A percentile compares a stretch with the other conserved stretches of the same genome.
Evolutionary conservation across 2,113 vertebrate species (phyloP).

Genomic region (Cebidichthys violaceus): DNA sequence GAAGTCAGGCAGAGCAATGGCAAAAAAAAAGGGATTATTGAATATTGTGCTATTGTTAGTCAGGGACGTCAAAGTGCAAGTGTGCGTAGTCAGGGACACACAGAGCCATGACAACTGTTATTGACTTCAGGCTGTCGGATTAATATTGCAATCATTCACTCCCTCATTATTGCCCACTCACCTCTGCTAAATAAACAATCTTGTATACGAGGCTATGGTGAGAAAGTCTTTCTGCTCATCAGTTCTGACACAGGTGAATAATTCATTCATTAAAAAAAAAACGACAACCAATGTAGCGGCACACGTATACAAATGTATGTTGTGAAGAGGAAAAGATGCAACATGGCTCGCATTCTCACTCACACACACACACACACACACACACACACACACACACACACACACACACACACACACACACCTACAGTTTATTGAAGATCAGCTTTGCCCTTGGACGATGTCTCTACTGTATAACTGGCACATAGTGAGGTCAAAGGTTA

Average conservation of each 20-base stretch:
- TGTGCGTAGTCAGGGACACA: slow-evolving; percentile 57
- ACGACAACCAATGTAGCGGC: not conserved
- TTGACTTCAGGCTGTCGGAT: slow-evolving; percentile 46
- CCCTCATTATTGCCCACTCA: slow-evolving; percentile 41
- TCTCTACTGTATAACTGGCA: slow-evolving; percentile 15
- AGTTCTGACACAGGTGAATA: not conserved
- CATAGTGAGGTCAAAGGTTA: slow-evolving; percentile 47
- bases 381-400: not conserved
- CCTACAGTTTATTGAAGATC: slow-evolving; percentile 10
- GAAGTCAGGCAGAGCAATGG: slow-evolving; percentile 26
- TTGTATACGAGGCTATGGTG: not conserved
- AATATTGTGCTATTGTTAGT: slow-evolving; percentile 61
- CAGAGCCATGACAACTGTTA: slow-evolving; percentile 54
- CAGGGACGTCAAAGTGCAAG: slow-evolving; percentile 43
- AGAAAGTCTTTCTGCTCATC: not conserved
- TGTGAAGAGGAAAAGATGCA: not conserved
- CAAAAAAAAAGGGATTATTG: slow-evolving; percentile 45
- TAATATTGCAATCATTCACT: slow-evolving; percentile 41
- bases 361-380: not conserved
- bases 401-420: not conserved
- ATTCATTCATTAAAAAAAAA: slow-evolving; percentile 3
- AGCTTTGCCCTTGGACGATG: slow-evolving; percentile 53
- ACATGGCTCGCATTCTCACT: not conserved
- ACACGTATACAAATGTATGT: not conserved
- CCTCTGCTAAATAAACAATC: not conserved